Evolutionary conservation across 2,888 invertebrate species (phyloP).

Genomic region (Buathra laborator): DNA sequence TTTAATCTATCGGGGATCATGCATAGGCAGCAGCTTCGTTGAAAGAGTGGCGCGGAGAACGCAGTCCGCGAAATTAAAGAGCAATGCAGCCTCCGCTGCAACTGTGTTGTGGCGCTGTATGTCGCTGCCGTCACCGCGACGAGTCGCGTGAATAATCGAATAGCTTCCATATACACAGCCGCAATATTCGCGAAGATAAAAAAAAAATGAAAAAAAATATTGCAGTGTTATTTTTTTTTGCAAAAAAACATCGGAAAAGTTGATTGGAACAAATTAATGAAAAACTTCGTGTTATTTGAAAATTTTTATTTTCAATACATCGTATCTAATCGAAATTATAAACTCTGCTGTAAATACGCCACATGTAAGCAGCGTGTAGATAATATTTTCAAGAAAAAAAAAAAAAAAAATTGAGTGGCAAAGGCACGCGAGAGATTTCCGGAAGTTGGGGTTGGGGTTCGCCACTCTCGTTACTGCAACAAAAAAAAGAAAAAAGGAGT

Average conservation of each 20-base stretch:
- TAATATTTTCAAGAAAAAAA: background rate
- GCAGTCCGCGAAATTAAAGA: slow-evolving; percentile 46
- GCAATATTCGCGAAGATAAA: slow-evolving; percentile 20
- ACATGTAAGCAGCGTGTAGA: background rate
- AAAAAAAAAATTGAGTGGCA: slow-evolving; percentile 15
- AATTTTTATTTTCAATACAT: background rate
- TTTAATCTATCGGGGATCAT: slow-evolving; percentile 63
- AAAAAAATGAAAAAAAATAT: background rate
- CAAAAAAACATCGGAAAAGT: no score
- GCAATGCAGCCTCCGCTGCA: slow-evolving; percentile 22
- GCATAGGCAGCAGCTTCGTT: slow-evolving; percentile 56
- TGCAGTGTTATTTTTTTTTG: no score
- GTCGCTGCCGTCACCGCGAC: slow-evolving; percentile 45
- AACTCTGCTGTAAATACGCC: background rate
- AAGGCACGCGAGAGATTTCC: slow-evolving; percentile 58
- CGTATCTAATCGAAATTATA: background rate
- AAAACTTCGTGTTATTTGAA: background rate
- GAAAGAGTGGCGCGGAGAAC: slow-evolving; percentile 39
- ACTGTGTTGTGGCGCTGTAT: slow-evolving; percentile 3
- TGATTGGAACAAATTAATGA: no score
- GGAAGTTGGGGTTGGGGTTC: slow-evolving; percentile 40
- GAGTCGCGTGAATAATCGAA: slow-evolving; percentile 66
- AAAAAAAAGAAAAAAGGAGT: slow-evolving; percentile 59
- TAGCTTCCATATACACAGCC: background rate
- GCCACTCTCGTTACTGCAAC: slow-evolving; percentile 3